Evolutionary conservation across 2,797 vertebrate species (phyloP).

Genomic region (Florisuga fusca): DNA sequence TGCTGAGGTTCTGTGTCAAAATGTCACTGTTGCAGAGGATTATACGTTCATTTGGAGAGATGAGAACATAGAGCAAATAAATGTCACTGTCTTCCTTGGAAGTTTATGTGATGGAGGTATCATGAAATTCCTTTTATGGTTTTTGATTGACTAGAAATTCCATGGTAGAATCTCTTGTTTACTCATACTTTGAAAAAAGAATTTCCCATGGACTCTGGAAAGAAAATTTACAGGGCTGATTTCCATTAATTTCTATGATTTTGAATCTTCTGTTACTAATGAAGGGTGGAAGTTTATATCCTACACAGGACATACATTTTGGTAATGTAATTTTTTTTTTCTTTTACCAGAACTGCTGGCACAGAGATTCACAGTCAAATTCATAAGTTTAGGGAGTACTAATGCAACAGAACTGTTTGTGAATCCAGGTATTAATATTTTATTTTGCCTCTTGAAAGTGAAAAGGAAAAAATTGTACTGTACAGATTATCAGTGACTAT

Average conservation of each 20-base stretch:
- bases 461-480: accelerated
- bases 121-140: neutral
- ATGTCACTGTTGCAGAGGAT: conserved; percentile 85
- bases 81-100: conserved; percentile 79
- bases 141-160: neutral
- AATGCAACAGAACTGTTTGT: conserved; percentile 75
- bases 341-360: conserved; percentile 77
- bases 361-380: conserved; percentile 86
- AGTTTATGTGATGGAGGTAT: conserved; percentile 67
- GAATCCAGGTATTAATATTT: conserved; percentile 86
- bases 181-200: neutral
- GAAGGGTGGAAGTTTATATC: neutral
- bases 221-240: neutral
- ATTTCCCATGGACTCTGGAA: neutral
- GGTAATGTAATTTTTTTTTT: neutral
- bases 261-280: neutral
- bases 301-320: neutral
- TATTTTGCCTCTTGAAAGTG: neutral
- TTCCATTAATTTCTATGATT: neutral
- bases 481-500: neutral
- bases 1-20: conserved; percentile 70
- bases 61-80: conserved; percentile 81
- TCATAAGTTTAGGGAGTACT: conserved; percentile 79
- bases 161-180: neutral
- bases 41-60: conserved; percentile 88